phyloP scores from a whole-genome alignment of 2,113 vertebrate species.

The Sphaerodactylus townsendi region DNA sequence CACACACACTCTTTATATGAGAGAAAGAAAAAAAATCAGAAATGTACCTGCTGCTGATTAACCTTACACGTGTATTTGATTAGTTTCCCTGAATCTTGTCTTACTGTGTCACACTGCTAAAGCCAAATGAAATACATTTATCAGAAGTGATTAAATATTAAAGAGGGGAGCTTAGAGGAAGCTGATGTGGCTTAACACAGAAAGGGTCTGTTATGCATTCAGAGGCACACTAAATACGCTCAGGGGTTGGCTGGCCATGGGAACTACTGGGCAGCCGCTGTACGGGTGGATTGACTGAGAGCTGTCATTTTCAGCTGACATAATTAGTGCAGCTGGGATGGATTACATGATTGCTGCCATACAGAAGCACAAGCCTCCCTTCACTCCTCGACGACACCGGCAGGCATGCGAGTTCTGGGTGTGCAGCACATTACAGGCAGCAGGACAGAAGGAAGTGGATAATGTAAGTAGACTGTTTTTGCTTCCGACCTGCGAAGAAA shows the following conservation, averaged over 20 bases:
- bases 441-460: background rate
- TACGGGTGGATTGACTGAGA: background rate
- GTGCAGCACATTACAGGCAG: background rate
- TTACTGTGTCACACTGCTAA: slow-evolving; percentile 51
- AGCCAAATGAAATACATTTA: slow-evolving; percentile 64
- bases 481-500: background rate
- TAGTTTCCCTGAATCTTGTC: slow-evolving; percentile 50
- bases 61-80: slow-evolving; percentile 45
- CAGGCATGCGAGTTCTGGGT: background rate
- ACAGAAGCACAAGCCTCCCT: background rate
- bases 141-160: slow-evolving; percentile 61
- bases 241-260: background rate
- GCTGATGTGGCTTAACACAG: slow-evolving; percentile 59
- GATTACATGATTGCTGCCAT: background rate
- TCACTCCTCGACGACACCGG: background rate
- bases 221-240: slow-evolving; percentile 26
- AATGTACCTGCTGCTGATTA: slow-evolving; percentile 23
- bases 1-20: background rate
- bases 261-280: background rate
- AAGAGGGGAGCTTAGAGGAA: slow-evolving; percentile 54
- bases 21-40: slow-evolving; percentile 4
- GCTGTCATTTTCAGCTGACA: background rate
- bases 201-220: slow-evolving; percentile 45
- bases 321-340: background rate
- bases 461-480: background rate